These are phyloP conservation scores for Atherinosoma microstoma DNA, from an alignment of 2,797 vertebrate genomes.

Conservation along the genomic window DNA sequence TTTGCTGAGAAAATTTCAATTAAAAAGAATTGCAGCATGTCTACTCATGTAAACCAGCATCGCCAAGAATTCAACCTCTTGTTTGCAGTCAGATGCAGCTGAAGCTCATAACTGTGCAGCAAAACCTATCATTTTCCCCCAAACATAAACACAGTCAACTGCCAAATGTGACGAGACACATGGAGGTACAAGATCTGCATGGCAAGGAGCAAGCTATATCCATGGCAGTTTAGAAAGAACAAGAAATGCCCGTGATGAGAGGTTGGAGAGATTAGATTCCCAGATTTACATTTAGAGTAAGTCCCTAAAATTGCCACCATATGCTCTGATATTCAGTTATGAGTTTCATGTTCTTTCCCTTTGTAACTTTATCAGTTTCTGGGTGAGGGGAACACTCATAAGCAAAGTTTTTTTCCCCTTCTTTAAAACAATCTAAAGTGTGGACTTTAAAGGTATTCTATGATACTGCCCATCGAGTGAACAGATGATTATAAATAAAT, in stretches of 20 bases:
- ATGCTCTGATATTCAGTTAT: neutral
- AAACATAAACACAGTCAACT: slow-evolving; percentile 48
- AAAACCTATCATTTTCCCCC: slow-evolving; percentile 58
- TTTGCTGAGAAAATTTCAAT: slow-evolving; percentile 24
- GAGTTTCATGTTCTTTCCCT: neutral
- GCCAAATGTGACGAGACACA: slow-evolving; percentile 30
- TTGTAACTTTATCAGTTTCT: neutral
- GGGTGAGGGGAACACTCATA: too few relatives aligned
- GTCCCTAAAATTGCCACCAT: neutral
- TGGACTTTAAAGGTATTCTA: neutral
- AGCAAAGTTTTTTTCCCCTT: too few relatives aligned
- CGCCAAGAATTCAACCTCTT: slow-evolving; percentile 8
- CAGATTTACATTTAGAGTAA: neutral
- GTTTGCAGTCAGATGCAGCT: slow-evolving; percentile 40
- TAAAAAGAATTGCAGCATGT: slow-evolving; percentile 13
- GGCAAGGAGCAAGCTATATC: slow-evolving; percentile 4
- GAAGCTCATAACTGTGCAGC: slow-evolving; percentile 17
- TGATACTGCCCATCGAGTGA: neutral
- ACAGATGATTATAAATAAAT: neutral
- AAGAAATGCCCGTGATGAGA: slow-evolving; percentile 8
- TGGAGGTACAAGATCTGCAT: neutral
- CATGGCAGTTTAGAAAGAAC: slow-evolving; percentile 39
- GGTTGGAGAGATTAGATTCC: neutral
- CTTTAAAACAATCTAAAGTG: too few relatives aligned
- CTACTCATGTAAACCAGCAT: slow-evolving; percentile 12